Evolutionary conservation across 2,797 vertebrate species (phyloP).

Genomic region (Triplophysa yarkandensis): DNA sequence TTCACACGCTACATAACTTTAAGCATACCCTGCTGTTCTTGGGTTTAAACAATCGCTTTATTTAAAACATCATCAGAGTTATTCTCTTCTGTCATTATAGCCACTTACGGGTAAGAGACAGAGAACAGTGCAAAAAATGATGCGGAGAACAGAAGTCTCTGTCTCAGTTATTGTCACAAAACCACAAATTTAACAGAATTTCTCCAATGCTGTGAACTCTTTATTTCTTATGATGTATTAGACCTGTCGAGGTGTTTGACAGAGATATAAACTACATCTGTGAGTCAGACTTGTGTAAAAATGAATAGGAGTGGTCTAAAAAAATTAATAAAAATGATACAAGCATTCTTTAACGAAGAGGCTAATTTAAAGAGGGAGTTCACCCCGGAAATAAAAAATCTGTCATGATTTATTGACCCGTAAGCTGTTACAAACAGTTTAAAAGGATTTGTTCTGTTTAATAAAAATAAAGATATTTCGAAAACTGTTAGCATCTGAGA

Average conservation of each 20-base stretch:
- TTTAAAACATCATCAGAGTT: constrained; percentile 17
- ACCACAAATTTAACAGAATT: constrained; percentile 16
- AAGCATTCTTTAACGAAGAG: background rate
- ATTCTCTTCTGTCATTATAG: constrained; percentile 26
- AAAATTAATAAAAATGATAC: background rate
- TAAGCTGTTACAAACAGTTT: too few species aligned
- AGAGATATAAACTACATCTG: constrained; percentile 11
- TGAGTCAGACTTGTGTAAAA: constrained; percentile 14
- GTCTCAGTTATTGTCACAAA: constrained; percentile 20
- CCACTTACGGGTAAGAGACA: constrained; percentile 13
- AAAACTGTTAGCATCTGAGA: too few species aligned
- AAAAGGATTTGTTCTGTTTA: too few species aligned
- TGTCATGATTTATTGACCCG: too few species aligned
- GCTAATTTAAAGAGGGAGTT: too few species aligned
- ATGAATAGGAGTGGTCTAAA: background rate
- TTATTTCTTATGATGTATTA: constrained; percentile 33
- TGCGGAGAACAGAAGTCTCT: background rate
- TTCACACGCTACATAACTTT: constrained; percentile 22
- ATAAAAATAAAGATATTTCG: too few species aligned
- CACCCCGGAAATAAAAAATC: too few species aligned
- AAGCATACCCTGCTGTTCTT: constrained; percentile 2
- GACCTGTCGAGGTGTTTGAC: constrained; percentile 36
- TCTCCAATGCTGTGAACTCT: background rate
- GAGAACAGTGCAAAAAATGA: constrained; percentile 20
- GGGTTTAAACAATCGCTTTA: constrained; percentile 8